Base-by-base conservation (phyloP, 2,888 invertebrate species). In the Chymomyza caudatula region DNA sequence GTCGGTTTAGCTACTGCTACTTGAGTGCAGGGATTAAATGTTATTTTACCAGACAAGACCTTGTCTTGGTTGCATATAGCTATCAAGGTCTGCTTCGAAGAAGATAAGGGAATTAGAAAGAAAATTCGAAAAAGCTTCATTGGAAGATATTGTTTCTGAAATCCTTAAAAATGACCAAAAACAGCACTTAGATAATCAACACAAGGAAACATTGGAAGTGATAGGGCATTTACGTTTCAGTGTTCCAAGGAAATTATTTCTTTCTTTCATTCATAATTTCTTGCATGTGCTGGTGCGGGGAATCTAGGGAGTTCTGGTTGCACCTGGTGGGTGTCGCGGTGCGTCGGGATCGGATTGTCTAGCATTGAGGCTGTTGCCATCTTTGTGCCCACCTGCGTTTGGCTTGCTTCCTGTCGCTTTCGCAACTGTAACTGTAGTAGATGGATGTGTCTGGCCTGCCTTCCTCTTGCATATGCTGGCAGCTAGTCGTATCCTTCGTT, bases 321-420 rank as follows among this genome's bases (percentile, higher is more conserved):
- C 2, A 13, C 4, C 15, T 37, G 37, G 37, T 11, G 37, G 37
- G 5, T 37, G 37, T 37, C 37, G 37, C 44, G 29, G 11, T 37
- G 29, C 44, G 44, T 17, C 15, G 44, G 29, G 29, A 37, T 47
- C 29, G 11, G 78, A 79, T 78, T 84, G 71, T 69, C 79, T 76
- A 69, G 77, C 82, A 76, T 71, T 80, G 73, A 84, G 73, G 69
- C 67, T 81, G 79, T 76, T 81, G 11, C 11, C 11, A 37, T 37
- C 29, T 37, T 37, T 37, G 29, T 11, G 2, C 29, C 2, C 29
- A 37, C 11, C 29, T 11, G 29, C 29, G 11, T 11, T 37, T 37
- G 1, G 29, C 11, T 37, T 11, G 1, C 11, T 37, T 37, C 29
- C 29, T 11, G 29, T 25, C 4, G 25, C 25, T 25, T 25, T 25